Evolutionary conservation across 1,140 invertebrate species (phyloP).

Genomic region (Radopholus similis): DNA sequence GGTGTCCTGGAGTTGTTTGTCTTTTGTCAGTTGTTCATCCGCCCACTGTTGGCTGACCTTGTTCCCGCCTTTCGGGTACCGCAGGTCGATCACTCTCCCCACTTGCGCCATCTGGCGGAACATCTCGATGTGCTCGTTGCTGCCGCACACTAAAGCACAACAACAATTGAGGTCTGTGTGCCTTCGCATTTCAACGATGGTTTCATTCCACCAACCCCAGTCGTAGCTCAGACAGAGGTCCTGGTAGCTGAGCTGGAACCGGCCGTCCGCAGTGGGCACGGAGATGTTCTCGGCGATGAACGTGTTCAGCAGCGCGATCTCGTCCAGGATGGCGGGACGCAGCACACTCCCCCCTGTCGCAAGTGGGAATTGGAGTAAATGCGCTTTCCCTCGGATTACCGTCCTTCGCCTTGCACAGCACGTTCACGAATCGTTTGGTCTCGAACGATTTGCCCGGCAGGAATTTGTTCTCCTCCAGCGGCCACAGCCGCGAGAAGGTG

Average conservation of each 20-base stretch:
- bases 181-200: background rate
- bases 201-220: conserved; percentile 44
- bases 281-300: conserved; percentile 55
- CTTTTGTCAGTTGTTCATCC: background rate
- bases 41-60: conserved; percentile 31
- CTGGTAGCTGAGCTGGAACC: conserved; percentile 57
- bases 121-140: conserved; percentile 52
- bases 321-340: conserved; percentile 49
- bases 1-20: conserved; percentile 45
- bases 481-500: conserved; percentile 55
- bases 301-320: conserved; percentile 54
- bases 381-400: conserved; percentile 27
- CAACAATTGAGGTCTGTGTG: background rate
- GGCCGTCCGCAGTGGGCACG: conserved; percentile 51
- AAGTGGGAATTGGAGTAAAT: no score
- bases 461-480: conserved; percentile 60
- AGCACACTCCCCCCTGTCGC: conserved; percentile 48
- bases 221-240: conserved; percentile 57
- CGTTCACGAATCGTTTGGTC: conserved; percentile 57
- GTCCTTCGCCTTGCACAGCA: conserved; percentile 49
- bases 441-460: conserved; percentile 60
- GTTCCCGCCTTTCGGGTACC: conserved; percentile 58
- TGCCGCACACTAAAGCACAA: conserved; percentile 25
- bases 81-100: conserved; percentile 53
- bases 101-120: conserved; percentile 52